Percentiles rank a stretch among this genome's conserved stretches.
Evolutionary conservation across 2,113 vertebrate species (phyloP).

Genomic region (Chaetops frenatus): DNA sequence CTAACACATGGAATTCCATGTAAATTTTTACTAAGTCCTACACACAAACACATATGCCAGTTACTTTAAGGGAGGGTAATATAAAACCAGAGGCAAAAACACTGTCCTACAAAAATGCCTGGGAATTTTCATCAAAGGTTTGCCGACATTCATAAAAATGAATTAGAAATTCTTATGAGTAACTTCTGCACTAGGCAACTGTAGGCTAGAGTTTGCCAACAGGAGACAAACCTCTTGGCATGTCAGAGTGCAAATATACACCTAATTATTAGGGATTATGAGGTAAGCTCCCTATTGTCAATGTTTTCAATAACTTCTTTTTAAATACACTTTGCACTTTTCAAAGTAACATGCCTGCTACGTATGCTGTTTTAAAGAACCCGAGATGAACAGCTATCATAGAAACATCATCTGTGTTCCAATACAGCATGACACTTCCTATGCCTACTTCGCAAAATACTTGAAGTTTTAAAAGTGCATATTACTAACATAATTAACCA

Average conservation of each 20-base stretch:
- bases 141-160: not conserved
- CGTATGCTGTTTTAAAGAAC: not conserved
- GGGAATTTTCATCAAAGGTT: not conserved
- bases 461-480: not conserved
- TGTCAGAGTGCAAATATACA: not conserved
- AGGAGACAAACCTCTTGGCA: not conserved
- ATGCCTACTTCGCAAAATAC: not conserved
- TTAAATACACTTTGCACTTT: not conserved
- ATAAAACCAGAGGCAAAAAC: not conserved
- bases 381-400: not conserved
- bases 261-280: not conserved
- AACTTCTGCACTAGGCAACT: not conserved
- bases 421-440: not conserved
- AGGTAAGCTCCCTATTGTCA: not conserved
- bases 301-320: not conserved
- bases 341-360: not conserved
- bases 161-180: not conserved
- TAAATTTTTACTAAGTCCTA: not conserved
- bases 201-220: not conserved
- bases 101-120: not conserved
- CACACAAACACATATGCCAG: not conserved
- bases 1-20: not conserved
- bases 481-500: not conserved
- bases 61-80: not conserved
- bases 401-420: not conserved